phyloP scores from a whole-genome alignment of 2,113 vertebrate genomes.

The Sciurus niger region DNA sequence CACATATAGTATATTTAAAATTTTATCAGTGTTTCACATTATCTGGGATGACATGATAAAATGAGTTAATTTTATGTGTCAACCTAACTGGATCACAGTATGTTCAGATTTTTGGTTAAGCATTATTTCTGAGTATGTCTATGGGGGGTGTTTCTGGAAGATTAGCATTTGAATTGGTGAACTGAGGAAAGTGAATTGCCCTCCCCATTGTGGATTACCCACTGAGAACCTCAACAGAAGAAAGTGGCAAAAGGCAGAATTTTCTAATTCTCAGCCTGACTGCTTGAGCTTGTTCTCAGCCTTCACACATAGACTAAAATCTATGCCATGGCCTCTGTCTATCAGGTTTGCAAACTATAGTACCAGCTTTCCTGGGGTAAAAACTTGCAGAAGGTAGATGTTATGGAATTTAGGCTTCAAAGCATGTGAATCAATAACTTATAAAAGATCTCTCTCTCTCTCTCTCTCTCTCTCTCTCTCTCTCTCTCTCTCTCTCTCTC shows the following conservation, averaged over 20 bases:
- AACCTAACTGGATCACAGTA: not conserved
- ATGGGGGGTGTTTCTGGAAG: not conserved
- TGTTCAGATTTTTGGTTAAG: not conserved
- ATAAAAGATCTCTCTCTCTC: fast-evolving
- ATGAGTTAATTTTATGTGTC: not conserved
- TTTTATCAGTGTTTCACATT: too few species aligned
- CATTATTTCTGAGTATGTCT: not conserved
- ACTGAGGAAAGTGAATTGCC: not conserved
- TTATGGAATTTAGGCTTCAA: not conserved
- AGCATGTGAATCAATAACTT: not conserved
- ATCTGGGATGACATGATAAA: too few species aligned
- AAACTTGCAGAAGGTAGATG: not conserved
- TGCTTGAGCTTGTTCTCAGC: not conserved
- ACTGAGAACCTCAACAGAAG: not conserved
- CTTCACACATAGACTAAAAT: not conserved
- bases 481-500: too few species aligned
- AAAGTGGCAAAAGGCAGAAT: not conserved
- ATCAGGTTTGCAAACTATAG: not conserved
- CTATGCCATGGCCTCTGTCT: not conserved
- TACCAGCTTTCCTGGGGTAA: not conserved
- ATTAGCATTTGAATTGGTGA: not conserved
- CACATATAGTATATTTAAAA: too few species aligned
- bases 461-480: too few species aligned
- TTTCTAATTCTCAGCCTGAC: not conserved
- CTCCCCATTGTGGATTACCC: not conserved